Conservation (phyloP, 2,797 vertebrate species). For the Smutsia gigantea region DNA sequence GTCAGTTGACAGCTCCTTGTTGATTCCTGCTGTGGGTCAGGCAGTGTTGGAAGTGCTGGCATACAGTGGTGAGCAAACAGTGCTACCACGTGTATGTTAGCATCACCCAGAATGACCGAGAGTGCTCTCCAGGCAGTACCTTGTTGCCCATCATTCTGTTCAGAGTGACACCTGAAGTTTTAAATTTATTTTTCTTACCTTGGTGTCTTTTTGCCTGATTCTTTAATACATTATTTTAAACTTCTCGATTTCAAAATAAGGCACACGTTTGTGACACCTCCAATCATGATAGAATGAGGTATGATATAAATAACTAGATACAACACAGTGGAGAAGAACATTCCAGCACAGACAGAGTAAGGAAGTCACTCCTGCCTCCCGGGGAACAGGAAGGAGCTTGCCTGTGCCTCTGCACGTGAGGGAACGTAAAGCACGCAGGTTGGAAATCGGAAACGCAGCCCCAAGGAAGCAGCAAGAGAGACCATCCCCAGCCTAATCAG, state of each 20-base stretch:
- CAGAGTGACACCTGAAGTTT: background rate
- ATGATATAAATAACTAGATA: background rate
- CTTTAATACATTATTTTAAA: background rate
- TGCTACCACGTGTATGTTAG: background rate
- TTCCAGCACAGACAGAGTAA: background rate
- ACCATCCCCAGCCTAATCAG: background rate
- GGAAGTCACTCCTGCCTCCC: background rate
- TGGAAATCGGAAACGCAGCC: conserved; percentile 45
- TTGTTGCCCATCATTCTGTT: background rate
- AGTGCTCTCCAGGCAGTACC: background rate
- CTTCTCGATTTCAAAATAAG: background rate
- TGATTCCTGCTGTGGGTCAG: background rate
- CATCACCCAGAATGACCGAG: background rate
- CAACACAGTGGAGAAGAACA: background rate
- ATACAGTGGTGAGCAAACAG: background rate
- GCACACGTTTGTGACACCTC: background rate
- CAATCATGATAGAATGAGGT: background rate
- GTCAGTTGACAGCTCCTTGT: background rate
- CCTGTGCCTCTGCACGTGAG: background rate
- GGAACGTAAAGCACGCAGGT: background rate
- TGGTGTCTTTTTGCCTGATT: background rate
- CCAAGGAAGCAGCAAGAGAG: background rate
- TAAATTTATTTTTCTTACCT: background rate
- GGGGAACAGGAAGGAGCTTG: conserved; percentile 33
- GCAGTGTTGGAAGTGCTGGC: background rate